Conservation (phyloP, 2,888 invertebrate species). For the Alloscopus bannaensis region DNA sequence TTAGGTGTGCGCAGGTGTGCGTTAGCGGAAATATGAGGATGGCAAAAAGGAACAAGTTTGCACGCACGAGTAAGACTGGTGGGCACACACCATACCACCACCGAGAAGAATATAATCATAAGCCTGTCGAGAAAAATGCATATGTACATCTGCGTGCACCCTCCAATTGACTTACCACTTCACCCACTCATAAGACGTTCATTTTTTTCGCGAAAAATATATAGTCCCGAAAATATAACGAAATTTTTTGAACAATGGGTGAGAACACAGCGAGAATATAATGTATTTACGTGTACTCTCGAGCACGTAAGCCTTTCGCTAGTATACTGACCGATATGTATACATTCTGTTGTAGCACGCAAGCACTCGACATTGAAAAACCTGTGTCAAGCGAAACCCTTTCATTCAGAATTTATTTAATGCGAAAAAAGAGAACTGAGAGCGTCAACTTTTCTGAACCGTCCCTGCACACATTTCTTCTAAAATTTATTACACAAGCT, state of each 20-base stretch:
- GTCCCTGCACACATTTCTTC: slow-evolving; percentile 1
- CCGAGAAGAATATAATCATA: slow-evolving; percentile 5
- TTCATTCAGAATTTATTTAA: slow-evolving; percentile 48
- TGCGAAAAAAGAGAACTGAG: no score
- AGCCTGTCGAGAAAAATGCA: background rate
- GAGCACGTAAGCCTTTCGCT: background rate
- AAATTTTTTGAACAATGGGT: no score
- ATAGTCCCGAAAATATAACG: no score
- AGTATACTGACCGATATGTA: slow-evolving; percentile 30
- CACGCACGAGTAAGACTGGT: slow-evolving; percentile 14
- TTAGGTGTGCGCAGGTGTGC: slow-evolving; percentile 33
- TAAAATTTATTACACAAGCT: no score
- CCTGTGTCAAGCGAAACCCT: background rate
- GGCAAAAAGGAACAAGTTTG: background rate
- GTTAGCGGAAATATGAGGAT: slow-evolving; percentile 54
- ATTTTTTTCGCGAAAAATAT: no score
- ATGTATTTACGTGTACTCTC: background rate
- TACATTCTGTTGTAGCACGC: slow-evolving; percentile 2
- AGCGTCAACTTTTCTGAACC: background rate
- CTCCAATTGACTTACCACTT: no score
- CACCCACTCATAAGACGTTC: no score
- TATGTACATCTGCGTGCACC: no score
- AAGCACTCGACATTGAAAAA: slow-evolving; percentile 1
- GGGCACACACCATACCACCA: no score
- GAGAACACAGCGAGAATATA: no score